phyloP scores from a whole-genome alignment of 2,113 vertebrate species.

The Verasper variegatus region DNA sequence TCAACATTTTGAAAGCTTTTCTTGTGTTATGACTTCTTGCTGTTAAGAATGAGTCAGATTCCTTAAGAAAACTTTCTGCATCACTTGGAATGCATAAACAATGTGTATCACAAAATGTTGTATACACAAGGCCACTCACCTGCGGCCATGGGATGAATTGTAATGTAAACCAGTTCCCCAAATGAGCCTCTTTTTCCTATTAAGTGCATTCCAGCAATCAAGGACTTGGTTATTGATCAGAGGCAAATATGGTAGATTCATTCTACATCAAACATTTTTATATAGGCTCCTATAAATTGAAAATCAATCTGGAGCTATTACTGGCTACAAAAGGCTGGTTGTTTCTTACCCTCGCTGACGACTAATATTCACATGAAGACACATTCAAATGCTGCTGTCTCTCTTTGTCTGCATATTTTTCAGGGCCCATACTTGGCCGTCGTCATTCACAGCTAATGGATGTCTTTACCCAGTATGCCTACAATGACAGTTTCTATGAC shows the following conservation, averaged over 20 bases:
- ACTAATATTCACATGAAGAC: slow-evolving; percentile 14
- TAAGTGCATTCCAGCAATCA: neutral
- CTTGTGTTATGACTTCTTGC: neutral
- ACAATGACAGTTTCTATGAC: slow-evolving; percentile 84
- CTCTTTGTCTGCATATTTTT: slow-evolving; percentile 31
- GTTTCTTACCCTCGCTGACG: neutral
- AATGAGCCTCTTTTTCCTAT: neutral
- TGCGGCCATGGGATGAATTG: neutral
- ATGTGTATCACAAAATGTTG: neutral
- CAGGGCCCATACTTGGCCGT: slow-evolving; percentile 76
- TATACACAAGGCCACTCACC: neutral
- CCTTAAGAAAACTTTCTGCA: neutral
- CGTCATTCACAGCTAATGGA: slow-evolving; percentile 87
- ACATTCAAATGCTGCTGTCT: neutral
- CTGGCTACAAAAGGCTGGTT: neutral
- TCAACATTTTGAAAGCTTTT: neutral
- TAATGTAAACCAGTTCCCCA: neutral
- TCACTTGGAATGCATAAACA: neutral
- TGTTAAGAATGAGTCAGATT: too few relatives aligned
- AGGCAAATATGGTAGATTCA: neutral
- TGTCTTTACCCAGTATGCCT: slow-evolving; percentile 91
- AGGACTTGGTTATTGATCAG: neutral
- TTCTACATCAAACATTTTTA: neutral
- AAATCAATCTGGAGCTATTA: neutral
- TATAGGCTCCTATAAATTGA: neutral